Evolutionary conservation across 1,140 invertebrate genomes (phyloP).

Genomic region (Temnothorax curvispinosus): DNA sequence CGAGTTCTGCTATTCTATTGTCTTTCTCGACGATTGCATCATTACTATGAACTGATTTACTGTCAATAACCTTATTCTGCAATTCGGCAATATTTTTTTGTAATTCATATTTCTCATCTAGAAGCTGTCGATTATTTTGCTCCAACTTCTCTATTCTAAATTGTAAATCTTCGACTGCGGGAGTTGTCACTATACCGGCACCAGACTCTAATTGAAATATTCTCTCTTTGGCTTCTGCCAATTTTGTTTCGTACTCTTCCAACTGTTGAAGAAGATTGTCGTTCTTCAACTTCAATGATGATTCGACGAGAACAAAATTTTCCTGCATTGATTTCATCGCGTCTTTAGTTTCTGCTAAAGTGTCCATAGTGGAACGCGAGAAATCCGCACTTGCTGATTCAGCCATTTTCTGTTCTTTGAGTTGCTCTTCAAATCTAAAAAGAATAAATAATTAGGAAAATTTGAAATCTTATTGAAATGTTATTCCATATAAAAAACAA

Average conservation of each 20-base stretch:
- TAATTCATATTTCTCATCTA: constrained; percentile 81
- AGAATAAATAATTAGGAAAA: neutral
- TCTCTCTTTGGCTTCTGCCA: constrained; percentile 79
- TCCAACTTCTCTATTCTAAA: constrained; percentile 79
- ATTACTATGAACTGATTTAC: constrained; percentile 64
- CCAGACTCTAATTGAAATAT: constrained; percentile 79
- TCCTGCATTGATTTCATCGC: constrained; percentile 88
- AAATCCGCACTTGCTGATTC: constrained; percentile 77
- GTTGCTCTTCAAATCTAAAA: constrained; percentile 76
- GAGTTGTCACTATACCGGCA: constrained; percentile 72
- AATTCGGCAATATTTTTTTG: constrained; percentile 80
- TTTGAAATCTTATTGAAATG: neutral
- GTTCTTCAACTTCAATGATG: constrained; percentile 81
- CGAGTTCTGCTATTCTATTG: constrained; percentile 82
- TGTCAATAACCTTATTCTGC: constrained; percentile 77
- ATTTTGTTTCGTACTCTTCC: constrained; percentile 78
- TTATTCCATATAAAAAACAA: constrained; percentile 28
- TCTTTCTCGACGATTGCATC: constrained; percentile 79
- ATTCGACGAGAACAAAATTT: constrained; percentile 86
- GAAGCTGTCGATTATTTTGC: constrained; percentile 75
- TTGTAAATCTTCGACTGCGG: constrained; percentile 74
- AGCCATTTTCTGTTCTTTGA: constrained; percentile 77
- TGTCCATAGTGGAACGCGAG: constrained; percentile 84
- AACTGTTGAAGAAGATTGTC: constrained; percentile 82
- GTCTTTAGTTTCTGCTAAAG: constrained; percentile 86